These are phyloP conservation scores for Mystacides longicornis DNA, from an alignment of 2,888 invertebrate species.

Conservation along the genomic window DNA sequence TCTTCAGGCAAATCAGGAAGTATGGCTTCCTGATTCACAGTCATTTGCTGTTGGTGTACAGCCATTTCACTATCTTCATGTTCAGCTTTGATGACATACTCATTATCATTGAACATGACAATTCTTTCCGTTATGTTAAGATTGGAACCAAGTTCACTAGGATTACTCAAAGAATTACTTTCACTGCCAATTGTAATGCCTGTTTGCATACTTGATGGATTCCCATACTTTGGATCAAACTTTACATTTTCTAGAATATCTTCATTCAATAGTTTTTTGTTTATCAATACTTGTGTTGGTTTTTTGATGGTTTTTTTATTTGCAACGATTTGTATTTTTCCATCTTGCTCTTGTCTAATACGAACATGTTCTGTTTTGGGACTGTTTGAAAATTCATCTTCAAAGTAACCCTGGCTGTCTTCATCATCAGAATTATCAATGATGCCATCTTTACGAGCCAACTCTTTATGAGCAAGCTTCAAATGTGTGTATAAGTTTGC, in stretches of 20 bases:
- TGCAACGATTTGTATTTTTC: conserved; percentile 48
- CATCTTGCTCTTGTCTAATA: conserved; percentile 37
- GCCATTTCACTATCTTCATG: conserved; percentile 9
- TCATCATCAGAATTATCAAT: conserved; percentile 51
- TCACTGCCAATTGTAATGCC: conserved; percentile 41
- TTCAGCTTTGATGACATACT: conserved; percentile 41
- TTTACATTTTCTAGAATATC: conserved; percentile 25
- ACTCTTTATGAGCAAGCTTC: conserved; percentile 55
- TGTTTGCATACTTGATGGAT: not conserved
- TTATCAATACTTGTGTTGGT: conserved; percentile 31
- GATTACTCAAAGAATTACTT: conserved; percentile 47
- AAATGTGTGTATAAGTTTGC: conserved; percentile 65
- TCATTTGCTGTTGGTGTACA: conserved; percentile 34
- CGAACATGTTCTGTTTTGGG: conserved; percentile 32
- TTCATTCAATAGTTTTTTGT: conserved; percentile 24
- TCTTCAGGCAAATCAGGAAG: conserved; percentile 16
- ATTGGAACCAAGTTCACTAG: conserved; percentile 51
- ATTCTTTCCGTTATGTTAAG: conserved; percentile 46
- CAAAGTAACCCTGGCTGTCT: conserved; percentile 37
- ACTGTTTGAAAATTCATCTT: conserved; percentile 29
- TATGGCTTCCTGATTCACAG: conserved; percentile 27
- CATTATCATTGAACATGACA: conserved; percentile 53
- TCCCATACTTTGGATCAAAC: conserved; percentile 28
- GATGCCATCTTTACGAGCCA: conserved; percentile 58
- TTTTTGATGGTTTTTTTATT: conserved; percentile 27